Percentiles rank a stretch among this genome's conserved stretches.
Conservation (phyloP, 1,140 invertebrate species). For the Papilio polytes region DNA sequence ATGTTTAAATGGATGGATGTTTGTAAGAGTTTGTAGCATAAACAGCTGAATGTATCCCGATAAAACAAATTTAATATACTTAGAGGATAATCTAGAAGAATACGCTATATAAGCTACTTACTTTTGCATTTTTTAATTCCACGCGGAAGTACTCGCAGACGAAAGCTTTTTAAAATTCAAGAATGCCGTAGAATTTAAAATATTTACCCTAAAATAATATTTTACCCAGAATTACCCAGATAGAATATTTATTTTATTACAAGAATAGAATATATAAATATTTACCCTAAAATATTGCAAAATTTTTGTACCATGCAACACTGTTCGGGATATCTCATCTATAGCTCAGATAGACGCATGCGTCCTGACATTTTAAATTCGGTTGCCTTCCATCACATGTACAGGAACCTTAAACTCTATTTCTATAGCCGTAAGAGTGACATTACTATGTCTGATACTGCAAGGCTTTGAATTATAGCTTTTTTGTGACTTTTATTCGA, state of each 20-base stretch:
- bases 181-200: background rate
- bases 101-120: no score
- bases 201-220: background rate
- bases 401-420: background rate
- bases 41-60: no score
- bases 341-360: background rate
- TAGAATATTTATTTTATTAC: no score
- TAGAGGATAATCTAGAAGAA: no score
- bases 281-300: background rate
- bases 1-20: no score
- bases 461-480: background rate
- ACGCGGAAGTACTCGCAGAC: no score
- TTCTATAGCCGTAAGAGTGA: background rate
- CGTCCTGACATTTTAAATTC: constrained; percentile 29
- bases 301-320: background rate
- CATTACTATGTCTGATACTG: background rate
- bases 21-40: no score
- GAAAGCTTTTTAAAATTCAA: no score
- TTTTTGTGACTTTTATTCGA: constrained; percentile 2
- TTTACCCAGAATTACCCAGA: no score
- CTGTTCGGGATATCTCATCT: constrained; percentile 19
- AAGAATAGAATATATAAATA: background rate
- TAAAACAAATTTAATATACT: no score
- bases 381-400: background rate
- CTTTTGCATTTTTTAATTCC: no score